A percentile compares a stretch with the other conserved stretches of the same genome.
phyloP scores from a whole-genome alignment of 2,113 vertebrate species.

The Ivindomyrus marchei region DNA sequence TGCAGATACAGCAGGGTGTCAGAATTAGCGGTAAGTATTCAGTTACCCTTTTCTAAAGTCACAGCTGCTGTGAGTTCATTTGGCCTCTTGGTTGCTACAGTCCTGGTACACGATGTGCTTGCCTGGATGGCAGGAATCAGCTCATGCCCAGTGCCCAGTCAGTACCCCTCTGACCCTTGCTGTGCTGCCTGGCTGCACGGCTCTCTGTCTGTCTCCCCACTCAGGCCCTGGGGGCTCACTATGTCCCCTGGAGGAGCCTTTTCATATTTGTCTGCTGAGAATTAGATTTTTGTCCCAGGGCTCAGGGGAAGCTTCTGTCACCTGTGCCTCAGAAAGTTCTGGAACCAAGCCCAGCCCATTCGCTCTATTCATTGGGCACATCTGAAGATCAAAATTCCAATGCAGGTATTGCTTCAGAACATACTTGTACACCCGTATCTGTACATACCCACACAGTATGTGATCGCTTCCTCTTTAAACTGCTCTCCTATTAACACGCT shows the following conservation, averaged over 20 bases:
- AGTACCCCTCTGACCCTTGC: not conserved
- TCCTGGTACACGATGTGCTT: not conserved
- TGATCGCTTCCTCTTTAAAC: not conserved
- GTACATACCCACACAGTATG: not conserved
- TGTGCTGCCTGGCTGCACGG: not conserved
- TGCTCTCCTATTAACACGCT: not conserved
- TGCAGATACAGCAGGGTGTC: not conserved
- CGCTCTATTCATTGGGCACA: not conserved
- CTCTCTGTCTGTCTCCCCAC: not conserved
- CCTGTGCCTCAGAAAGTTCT: not conserved
- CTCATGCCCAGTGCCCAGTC: not conserved
- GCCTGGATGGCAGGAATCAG: not conserved
- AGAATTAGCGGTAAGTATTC: not conserved
- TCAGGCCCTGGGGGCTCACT: not conserved
- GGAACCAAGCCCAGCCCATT: not conserved
- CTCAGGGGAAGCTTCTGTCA: not conserved
- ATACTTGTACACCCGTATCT: not conserved
- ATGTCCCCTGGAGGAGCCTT: not conserved
- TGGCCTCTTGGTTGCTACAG: not conserved
- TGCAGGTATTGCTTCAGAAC: not conserved
- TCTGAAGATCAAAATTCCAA: not conserved
- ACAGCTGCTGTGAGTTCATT: not conserved
- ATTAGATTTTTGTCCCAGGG: not conserved
- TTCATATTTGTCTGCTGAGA: not conserved
- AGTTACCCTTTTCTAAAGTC: not conserved